Evolutionary conservation across 2,888 invertebrate genomes (phyloP).

Genomic region (Microchrysa polita): DNA sequence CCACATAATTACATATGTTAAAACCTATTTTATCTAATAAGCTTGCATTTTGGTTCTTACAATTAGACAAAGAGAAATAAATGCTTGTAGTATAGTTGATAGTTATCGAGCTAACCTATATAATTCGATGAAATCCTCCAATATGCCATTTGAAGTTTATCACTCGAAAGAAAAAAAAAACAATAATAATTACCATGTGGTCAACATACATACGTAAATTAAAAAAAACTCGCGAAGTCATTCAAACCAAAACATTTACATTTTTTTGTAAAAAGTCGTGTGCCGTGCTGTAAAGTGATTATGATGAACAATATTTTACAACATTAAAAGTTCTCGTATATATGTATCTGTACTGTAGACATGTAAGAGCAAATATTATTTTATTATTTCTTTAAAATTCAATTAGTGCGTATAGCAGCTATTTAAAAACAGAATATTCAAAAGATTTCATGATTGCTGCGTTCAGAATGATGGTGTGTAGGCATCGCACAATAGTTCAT

Average conservation of each 20-base stretch:
- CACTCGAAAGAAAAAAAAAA: not conserved
- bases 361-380: not conserved
- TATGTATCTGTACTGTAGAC: conserved; percentile 8
- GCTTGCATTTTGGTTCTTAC: no score
- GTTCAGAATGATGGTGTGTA: not conserved
- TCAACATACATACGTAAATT: conserved; percentile 10
- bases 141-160: conserved; percentile 8
- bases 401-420: conserved; percentile 9
- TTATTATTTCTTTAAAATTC: not conserved
- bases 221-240: conserved; percentile 5
- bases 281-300: conserved; percentile 17
- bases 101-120: no score
- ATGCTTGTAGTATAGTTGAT: not conserved
- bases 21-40: no score
- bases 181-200: not conserved
- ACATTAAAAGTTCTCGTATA: no score
- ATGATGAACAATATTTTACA: not conserved
- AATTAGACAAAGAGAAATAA: no score
- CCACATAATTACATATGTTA: no score
- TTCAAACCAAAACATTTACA: conserved; percentile 25
- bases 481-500: conserved; percentile 4
- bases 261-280: not conserved
- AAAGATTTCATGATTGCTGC: not conserved
- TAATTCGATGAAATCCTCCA: not conserved
- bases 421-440: not conserved